Evolutionary conservation across 2,888 invertebrate genomes (phyloP).

Genomic region (Chalcis sispes): DNA sequence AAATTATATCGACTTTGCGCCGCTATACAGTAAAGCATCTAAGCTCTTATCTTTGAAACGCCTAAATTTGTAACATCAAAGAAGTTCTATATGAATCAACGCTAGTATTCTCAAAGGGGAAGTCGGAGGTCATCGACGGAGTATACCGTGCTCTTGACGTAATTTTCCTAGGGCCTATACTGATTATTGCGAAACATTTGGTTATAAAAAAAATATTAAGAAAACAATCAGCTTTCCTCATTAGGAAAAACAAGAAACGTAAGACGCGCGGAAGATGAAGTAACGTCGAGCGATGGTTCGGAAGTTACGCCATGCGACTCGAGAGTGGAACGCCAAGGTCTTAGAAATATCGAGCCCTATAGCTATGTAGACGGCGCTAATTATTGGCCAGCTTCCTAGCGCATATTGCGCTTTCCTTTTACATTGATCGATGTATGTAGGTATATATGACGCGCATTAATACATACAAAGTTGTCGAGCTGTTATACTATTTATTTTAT

Average conservation of each 20-base stretch:
- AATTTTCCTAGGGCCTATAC: no score
- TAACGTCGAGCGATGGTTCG: slow-evolving; percentile 7
- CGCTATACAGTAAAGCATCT: no score
- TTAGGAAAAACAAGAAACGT: no score
- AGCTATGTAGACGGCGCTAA: neutral
- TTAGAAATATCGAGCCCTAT: slow-evolving; percentile 9
- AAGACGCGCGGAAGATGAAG: neutral
- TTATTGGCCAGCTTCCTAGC: slow-evolving; percentile 25
- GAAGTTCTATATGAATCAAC: slow-evolving; percentile 12
- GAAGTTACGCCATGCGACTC: slow-evolving; percentile 22
- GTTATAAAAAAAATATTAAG: no score
- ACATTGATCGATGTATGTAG: neutral
- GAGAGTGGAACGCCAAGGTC: slow-evolving; percentile 35
- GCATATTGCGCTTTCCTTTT: neutral
- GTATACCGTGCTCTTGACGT: no score
- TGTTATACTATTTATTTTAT: no score
- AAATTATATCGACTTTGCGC: no score
- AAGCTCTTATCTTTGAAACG: slow-evolving; percentile 7
- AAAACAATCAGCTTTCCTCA: no score
- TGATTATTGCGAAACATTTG: no score
- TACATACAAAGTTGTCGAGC: no score
- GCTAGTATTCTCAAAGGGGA: slow-evolving; percentile 27
- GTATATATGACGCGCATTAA: no score
- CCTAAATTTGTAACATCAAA: slow-evolving; percentile 53
- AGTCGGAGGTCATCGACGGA: neutral